Conservation (phyloP, 1,140 invertebrate genomes). For the Galleria mellonella region DNA sequence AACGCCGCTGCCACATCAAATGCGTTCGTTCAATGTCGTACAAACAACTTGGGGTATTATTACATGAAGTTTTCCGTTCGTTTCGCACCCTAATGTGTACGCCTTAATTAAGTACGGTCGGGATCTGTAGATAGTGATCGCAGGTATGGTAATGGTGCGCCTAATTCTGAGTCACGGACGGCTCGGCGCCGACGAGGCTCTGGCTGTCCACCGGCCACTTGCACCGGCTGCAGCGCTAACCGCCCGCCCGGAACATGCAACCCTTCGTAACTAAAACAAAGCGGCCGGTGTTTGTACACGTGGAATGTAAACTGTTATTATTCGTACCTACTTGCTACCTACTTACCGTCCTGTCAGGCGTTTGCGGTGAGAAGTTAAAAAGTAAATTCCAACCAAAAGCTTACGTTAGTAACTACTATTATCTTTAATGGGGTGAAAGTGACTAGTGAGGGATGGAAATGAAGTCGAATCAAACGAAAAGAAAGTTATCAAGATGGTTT, state of each 20-base stretch:
- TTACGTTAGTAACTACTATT: no score
- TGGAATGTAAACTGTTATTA: no score
- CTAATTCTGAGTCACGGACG: slow-evolving; percentile 56
- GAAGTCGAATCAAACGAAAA: no score
- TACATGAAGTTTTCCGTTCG: slow-evolving; percentile 38
- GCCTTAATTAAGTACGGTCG: slow-evolving; percentile 57
- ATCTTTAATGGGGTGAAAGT: no score
- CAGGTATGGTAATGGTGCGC: slow-evolving; percentile 47
- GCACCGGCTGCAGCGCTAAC: slow-evolving; percentile 15
- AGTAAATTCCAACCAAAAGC: no score
- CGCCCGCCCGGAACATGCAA: slow-evolving; percentile 26
- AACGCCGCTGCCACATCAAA: slow-evolving; percentile 14
- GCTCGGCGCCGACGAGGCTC: slow-evolving; percentile 26
- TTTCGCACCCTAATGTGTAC: slow-evolving; percentile 51
- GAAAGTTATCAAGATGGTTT: no score
- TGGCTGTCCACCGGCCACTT: neutral
- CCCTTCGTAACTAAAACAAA: slow-evolving; percentile 5
- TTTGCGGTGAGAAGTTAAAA: no score
- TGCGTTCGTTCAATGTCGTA: slow-evolving; percentile 8
- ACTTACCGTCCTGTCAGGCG: no score
- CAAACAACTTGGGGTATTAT: slow-evolving; percentile 25
- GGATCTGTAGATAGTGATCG: slow-evolving; percentile 53
- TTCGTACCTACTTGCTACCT: no score
- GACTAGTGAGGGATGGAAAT: no score
- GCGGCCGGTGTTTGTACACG: neutral